A percentile compares a stretch with the other conserved stretches of the same genome.
phyloP scores from a whole-genome alignment of 2,888 invertebrate species.

The Frankliniella fusca region DNA sequence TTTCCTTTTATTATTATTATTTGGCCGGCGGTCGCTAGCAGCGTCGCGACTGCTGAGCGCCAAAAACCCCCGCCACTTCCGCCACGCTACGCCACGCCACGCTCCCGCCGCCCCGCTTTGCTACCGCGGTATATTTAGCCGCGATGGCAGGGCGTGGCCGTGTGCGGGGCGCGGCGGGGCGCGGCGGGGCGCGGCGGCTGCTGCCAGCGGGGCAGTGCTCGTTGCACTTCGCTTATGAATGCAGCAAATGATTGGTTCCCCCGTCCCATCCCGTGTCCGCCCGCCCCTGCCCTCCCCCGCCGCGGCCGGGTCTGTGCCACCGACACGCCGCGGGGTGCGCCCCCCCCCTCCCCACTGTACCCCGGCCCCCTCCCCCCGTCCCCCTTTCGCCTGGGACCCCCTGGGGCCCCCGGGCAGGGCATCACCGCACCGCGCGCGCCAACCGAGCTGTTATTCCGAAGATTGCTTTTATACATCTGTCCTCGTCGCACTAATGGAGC shows the following conservation, averaged over 20 bases:
- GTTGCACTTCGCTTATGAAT: constrained; percentile 21
- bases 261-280: not conserved
- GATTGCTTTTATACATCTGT: too few species aligned
- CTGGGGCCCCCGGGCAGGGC: too few species aligned
- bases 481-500: too few species aligned
- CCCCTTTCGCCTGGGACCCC: too few species aligned
- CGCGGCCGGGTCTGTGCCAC: constrained; percentile 38
- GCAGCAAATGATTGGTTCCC: not conserved
- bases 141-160: constrained; percentile 37
- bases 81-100: not conserved
- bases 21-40: too few species aligned
- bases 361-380: too few species aligned
- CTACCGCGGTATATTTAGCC: constrained; percentile 6
- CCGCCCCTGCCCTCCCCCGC: not conserved
- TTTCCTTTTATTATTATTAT: too few species aligned
- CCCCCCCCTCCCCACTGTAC: too few species aligned
- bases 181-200: constrained; percentile 31
- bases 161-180: constrained; percentile 33
- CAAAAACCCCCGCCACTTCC: too few species aligned
- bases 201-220: constrained; percentile 27
- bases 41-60: too few species aligned
- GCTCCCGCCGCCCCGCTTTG: not conserved
- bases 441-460: too few species aligned
- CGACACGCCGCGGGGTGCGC: not conserved
- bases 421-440: too few species aligned